A percentile compares a stretch with the other conserved stretches of the same genome.
phyloP scores from a whole-genome alignment of 1,140 invertebrate species.

The Penaeus japonicus region DNA sequence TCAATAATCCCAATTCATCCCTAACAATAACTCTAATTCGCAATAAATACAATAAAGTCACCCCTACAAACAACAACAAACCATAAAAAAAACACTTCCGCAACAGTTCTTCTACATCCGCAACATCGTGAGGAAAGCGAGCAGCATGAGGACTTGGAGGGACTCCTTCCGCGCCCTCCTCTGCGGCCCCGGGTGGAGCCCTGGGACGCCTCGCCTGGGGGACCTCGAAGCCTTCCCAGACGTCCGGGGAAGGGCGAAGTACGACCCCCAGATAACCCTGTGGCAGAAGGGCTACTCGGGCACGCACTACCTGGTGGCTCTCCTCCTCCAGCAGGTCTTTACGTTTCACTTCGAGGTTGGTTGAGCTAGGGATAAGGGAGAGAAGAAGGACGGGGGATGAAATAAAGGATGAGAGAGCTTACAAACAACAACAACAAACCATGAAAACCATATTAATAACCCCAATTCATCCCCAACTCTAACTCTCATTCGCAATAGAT shows the following conservation, averaged over 20 bases:
- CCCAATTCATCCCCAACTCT: too few species aligned
- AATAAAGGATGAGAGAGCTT: too few species aligned
- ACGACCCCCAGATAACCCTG: conserved; percentile 72
- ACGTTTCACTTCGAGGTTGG: conserved; percentile 16
- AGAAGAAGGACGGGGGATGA: too few species aligned
- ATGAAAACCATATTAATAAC: too few species aligned
- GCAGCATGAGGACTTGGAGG: conserved; percentile 29
- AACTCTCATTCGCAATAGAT: too few species aligned
- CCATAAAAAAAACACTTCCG: too few species aligned
- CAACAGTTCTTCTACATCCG: conserved; percentile 29
- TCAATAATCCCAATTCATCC: too few species aligned
- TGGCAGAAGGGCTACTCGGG: conserved; percentile 77
- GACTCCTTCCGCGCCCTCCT: conserved; percentile 39
- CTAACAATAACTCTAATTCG: too few species aligned
- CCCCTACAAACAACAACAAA: too few species aligned
- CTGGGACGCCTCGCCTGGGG: conserved; percentile 33
- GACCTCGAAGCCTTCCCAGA: conserved; percentile 62
- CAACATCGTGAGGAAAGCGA: conserved; percentile 17
- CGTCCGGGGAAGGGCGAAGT: conserved; percentile 67
- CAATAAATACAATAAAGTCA: too few species aligned
- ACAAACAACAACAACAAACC: too few species aligned
- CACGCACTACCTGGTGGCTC: conserved; percentile 74
- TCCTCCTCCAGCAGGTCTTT: conserved; percentile 60
- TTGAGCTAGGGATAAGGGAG: too few species aligned
- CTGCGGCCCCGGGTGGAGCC: conserved; percentile 50